Conservation (phyloP, 1,140 invertebrate genomes). For the Drosophila elegans region DNA sequence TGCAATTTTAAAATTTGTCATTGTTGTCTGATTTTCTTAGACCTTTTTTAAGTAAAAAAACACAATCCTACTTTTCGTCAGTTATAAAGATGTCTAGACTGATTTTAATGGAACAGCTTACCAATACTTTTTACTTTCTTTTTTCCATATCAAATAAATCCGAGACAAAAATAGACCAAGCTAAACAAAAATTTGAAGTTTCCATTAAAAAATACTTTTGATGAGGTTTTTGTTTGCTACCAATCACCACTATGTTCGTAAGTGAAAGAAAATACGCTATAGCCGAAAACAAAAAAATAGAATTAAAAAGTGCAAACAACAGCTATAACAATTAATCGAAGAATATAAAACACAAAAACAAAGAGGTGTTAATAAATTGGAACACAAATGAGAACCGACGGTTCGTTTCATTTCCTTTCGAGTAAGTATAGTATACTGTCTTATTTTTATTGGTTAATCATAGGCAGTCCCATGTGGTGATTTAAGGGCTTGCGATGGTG, state of each 20-base stretch:
- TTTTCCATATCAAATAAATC: slow-evolving; percentile 15
- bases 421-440: slow-evolving; percentile 4
- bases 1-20: too few species aligned
- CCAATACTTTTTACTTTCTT: slow-evolving; percentile 11
- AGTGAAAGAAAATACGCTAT: slow-evolving; percentile 13
- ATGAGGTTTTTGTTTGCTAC: slow-evolving; percentile 19
- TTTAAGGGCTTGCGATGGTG: slow-evolving; percentile 30
- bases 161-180: slow-evolving; percentile 22
- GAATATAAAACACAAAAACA: slow-evolving; percentile 16
- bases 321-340: slow-evolving; percentile 20
- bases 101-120: slow-evolving; percentile 18
- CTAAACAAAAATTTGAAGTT: slow-evolving; percentile 25
- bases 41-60: neutral
- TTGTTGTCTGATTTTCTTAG: neutral
- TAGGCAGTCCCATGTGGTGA: slow-evolving; percentile 40
- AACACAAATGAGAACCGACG: slow-evolving; percentile 33
- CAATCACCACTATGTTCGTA: slow-evolving; percentile 3
- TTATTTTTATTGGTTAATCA: slow-evolving; percentile 41
- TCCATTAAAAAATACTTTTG: slow-evolving; percentile 23
- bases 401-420: slow-evolving; percentile 5
- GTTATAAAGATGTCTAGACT: slow-evolving; percentile 8
- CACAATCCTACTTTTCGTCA: slow-evolving; percentile 1
- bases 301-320: slow-evolving; percentile 27
- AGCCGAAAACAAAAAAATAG: neutral
- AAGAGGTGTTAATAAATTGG: slow-evolving; percentile 42